Conservation (phyloP, 2,113 vertebrate species). For the Carlito syrichta region DNA sequence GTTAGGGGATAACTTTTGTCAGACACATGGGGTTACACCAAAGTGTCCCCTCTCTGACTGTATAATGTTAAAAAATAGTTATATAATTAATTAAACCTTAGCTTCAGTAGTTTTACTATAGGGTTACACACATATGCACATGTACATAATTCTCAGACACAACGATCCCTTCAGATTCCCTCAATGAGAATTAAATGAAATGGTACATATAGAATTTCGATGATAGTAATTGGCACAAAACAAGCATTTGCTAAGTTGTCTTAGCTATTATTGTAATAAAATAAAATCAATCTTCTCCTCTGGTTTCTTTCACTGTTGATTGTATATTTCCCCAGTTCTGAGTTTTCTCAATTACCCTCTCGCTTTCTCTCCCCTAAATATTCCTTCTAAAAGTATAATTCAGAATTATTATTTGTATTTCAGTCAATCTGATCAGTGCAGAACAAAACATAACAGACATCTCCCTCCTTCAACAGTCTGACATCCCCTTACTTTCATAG, state of each 20-base stretch:
- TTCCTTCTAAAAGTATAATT: not conserved
- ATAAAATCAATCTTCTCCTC: not conserved
- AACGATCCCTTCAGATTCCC: not conserved
- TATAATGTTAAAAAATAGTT: not conserved
- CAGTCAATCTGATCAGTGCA: not conserved
- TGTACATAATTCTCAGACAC: not conserved
- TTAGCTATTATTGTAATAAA: not conserved
- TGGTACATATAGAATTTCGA: not conserved
- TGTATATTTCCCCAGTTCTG: not conserved
- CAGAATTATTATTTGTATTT: not conserved
- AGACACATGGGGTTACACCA: not conserved
- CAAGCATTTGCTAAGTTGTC: not conserved
- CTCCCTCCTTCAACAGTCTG: not conserved
- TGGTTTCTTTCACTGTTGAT: not conserved
- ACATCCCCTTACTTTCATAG: not conserved
- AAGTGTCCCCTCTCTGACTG: not conserved
- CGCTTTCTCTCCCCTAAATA: not conserved
- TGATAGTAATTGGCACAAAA: not conserved
- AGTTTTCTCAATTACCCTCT: not conserved
- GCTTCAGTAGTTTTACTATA: not conserved
- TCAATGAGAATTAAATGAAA: not conserved
- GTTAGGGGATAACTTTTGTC: not conserved
- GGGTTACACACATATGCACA: fast-evolving
- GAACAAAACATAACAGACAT: not conserved
- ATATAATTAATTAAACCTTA: not conserved